Percentiles rank a stretch among this genome's conserved stretches.
phyloP scores from a whole-genome alignment of 2,888 invertebrate genomes.

The Dynastes tityus region DNA sequence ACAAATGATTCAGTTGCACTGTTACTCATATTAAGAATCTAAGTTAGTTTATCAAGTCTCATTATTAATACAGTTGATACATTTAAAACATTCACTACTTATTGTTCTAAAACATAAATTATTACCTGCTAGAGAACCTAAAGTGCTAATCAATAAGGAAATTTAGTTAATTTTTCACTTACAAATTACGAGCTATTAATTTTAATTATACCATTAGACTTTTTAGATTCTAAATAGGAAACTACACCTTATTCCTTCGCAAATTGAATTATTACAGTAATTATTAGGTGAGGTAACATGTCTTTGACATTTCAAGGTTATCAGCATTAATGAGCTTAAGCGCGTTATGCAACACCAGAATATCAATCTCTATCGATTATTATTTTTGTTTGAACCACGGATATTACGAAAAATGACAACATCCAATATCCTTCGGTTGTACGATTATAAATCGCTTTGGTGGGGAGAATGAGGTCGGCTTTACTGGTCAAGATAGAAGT shows the following conservation, averaged over 20 bases:
- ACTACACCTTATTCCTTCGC: not conserved
- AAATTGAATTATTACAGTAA: slow-evolving; percentile 1
- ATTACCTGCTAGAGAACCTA: no score
- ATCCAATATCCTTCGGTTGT: not conserved
- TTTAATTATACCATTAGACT: not conserved
- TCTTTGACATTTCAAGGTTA: slow-evolving; percentile 26
- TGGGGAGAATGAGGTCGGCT: slow-evolving; percentile 1
- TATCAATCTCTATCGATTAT: slow-evolving; percentile 5
- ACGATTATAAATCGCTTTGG: not conserved
- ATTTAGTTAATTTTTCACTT: not conserved
- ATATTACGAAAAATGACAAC: slow-evolving; percentile 7
- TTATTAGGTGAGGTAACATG: not conserved
- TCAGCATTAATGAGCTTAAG: not conserved
- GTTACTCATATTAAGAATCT: no score
- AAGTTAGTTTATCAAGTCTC: no score
- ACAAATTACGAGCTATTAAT: not conserved
- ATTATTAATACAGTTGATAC: no score
- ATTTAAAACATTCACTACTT: no score
- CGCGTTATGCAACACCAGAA: not conserved
- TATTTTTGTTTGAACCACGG: not conserved
- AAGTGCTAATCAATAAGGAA: no score
- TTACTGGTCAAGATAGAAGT: not conserved
- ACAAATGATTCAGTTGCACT: no score
- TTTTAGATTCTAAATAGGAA: not conserved
- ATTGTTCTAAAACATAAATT: no score